A percentile compares a stretch with the other conserved stretches of the same genome.
phyloP scores from a whole-genome alignment of 1,140 invertebrate species.

The Ceratosolen fusciceps region DNA sequence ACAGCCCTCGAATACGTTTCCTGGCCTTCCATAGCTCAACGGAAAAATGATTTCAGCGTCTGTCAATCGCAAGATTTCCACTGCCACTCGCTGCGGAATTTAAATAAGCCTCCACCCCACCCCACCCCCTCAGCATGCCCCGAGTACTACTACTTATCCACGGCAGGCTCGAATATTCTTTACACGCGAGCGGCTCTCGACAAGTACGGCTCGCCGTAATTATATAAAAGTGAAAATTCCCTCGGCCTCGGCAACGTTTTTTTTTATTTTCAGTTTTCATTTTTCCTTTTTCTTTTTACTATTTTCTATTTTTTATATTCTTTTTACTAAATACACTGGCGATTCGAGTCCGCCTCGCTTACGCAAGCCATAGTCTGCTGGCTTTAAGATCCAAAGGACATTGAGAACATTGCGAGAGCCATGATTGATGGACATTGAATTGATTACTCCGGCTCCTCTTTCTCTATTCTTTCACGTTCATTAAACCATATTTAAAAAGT shows the following conservation, averaged over 20 bases:
- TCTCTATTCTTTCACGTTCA: background rate
- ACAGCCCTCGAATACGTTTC: background rate
- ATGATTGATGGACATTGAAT: background rate
- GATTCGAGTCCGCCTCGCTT: too few species aligned
- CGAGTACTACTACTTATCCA: background rate
- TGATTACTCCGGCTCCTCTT: background rate
- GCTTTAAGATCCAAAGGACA: too few species aligned
- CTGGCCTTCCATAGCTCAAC: background rate
- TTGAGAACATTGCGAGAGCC: background rate
- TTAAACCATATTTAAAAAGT: background rate
- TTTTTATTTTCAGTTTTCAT: too few species aligned
- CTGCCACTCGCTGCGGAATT: background rate
- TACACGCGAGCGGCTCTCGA: background rate
- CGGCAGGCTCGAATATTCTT: background rate
- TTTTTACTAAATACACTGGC: background rate
- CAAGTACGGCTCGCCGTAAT: background rate
- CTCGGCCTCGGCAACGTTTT: background rate
- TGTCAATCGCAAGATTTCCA: constrained; percentile 17
- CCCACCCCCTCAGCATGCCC: background rate
- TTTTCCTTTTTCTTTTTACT: too few species aligned
- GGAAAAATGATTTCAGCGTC: constrained; percentile 17
- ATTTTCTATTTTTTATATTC: too few species aligned
- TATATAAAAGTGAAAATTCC: constrained; percentile 6
- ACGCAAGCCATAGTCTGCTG: too few species aligned
- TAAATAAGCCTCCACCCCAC: constrained; percentile 2